A percentile compares a stretch with the other conserved stretches of the same genome.
phyloP scores from a whole-genome alignment of 2,797 vertebrate genomes.

The Malurus splendens region DNA sequence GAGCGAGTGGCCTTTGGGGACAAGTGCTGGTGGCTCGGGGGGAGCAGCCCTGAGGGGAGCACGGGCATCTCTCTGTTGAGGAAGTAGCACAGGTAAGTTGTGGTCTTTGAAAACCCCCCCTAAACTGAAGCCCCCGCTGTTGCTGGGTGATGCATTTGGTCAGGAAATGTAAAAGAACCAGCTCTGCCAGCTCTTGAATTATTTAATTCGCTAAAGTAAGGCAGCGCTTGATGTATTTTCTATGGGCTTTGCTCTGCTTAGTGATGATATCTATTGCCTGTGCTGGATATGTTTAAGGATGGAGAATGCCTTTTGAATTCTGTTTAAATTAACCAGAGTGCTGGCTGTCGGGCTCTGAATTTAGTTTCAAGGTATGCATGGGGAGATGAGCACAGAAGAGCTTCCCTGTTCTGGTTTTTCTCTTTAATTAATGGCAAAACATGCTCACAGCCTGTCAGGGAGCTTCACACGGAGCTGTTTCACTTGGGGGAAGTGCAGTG shows the following conservation, averaged over 20 bases:
- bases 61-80: neutral
- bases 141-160: neutral
- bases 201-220: conserved; percentile 47
- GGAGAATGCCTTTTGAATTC: neutral
- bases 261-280: neutral
- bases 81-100: conserved; percentile 52
- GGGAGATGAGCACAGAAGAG: neutral
- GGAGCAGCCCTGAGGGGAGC: neutral
- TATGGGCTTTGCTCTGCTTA: conserved; percentile 22
- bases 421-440: neutral
- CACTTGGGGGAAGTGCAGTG: neutral
- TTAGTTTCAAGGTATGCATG: neutral
- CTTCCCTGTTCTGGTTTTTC: neutral
- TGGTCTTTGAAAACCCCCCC: neutral
- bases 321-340: neutral
- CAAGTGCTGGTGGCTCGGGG: neutral
- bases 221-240: conserved; percentile 23
- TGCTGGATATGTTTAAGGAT: conserved; percentile 1
- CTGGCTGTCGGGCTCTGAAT: neutral
- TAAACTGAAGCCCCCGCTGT: neutral
- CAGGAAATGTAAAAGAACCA: neutral
- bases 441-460: neutral
- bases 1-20: conserved; percentile 9
- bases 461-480: neutral
- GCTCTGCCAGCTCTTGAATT: conserved; percentile 32